Evolutionary conservation across 2,888 invertebrate species (phyloP).

Genomic region (Drosophila nigricruria): DNA sequence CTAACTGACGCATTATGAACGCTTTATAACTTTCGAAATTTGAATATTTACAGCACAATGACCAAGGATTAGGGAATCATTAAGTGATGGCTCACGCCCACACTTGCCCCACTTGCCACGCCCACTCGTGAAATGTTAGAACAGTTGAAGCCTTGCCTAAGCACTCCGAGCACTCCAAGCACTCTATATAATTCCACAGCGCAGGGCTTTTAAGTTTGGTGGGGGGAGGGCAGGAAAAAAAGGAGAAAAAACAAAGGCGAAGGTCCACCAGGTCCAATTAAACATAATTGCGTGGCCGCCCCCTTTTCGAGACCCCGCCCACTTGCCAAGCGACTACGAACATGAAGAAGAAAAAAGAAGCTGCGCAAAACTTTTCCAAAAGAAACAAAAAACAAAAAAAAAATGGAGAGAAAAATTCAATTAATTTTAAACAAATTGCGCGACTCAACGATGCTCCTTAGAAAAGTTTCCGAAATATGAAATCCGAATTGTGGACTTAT

Average conservation of each 20-base stretch:
- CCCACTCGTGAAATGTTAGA: neutral
- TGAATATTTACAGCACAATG: slow-evolving; percentile 11
- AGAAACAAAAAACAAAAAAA: slow-evolving; percentile 1
- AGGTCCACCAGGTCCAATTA: slow-evolving; percentile 74
- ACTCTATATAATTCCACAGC: slow-evolving; percentile 35
- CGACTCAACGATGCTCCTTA: slow-evolving; percentile 30
- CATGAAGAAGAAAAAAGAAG: slow-evolving; percentile 23
- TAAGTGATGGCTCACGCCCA: slow-evolving; percentile 28
- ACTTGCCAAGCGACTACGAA: slow-evolving; percentile 4
- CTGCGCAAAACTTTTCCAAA: slow-evolving; percentile 34
- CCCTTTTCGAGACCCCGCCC: slow-evolving; percentile 34
- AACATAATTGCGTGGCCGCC: slow-evolving; percentile 68
- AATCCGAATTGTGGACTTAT: neutral
- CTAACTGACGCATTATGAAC: neutral
- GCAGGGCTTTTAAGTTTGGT: slow-evolving; percentile 41
- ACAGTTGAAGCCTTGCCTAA: slow-evolving; percentile 17
- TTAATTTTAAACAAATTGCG: slow-evolving; percentile 10
- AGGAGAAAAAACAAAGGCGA: slow-evolving; percentile 29
- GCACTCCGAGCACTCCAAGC: slow-evolving; percentile 26
- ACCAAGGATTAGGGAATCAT: slow-evolving; percentile 17
- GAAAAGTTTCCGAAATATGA: neutral
- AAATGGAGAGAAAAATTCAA: slow-evolving; percentile 15
- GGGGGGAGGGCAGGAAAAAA: neutral
- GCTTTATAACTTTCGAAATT: neutral
- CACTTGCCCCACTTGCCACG: neutral